Percentiles rank a stretch among this genome's conserved stretches.
These are phyloP conservation scores for Papio anubis DNA, from an alignment of 2,113 vertebrate species.

Conservation along the genomic window DNA sequence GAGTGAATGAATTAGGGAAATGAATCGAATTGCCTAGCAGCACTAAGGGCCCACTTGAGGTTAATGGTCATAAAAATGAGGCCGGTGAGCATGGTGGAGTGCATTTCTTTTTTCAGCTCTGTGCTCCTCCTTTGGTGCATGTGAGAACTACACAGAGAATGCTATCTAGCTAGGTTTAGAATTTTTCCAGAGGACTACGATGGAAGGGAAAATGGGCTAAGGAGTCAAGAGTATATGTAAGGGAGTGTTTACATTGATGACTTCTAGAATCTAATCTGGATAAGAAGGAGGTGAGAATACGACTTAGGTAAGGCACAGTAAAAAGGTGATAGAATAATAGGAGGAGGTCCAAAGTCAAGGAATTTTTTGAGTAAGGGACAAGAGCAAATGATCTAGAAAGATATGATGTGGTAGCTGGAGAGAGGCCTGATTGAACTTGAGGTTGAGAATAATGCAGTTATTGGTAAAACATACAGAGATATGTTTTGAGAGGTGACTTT, in stretches of 20 bases:
- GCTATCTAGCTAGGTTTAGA: background rate
- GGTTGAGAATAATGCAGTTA: background rate
- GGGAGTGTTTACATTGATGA: background rate
- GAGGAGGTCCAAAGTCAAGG: background rate
- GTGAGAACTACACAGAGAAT: background rate
- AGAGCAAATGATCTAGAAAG: background rate
- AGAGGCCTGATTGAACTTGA: background rate
- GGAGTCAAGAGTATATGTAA: background rate
- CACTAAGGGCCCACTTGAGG: background rate
- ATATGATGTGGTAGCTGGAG: background rate
- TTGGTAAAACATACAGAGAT: background rate
- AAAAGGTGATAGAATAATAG: background rate
- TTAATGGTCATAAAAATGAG: background rate
- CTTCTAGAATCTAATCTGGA: background rate
- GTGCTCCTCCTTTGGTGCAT: background rate
- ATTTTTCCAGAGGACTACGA: background rate
- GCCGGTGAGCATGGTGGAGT: background rate
- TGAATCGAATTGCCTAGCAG: background rate
- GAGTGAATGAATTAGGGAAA: background rate
- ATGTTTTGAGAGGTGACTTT: background rate
- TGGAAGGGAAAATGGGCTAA: background rate
- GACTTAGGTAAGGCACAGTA: background rate
- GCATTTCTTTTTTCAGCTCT: background rate
- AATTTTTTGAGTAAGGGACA: background rate
- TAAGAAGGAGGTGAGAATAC: background rate